These are phyloP conservation scores for Echinometra lucunter DNA, from an alignment of 53 echinoderm and acorn worm species.

Conservation along the genomic window DNA sequence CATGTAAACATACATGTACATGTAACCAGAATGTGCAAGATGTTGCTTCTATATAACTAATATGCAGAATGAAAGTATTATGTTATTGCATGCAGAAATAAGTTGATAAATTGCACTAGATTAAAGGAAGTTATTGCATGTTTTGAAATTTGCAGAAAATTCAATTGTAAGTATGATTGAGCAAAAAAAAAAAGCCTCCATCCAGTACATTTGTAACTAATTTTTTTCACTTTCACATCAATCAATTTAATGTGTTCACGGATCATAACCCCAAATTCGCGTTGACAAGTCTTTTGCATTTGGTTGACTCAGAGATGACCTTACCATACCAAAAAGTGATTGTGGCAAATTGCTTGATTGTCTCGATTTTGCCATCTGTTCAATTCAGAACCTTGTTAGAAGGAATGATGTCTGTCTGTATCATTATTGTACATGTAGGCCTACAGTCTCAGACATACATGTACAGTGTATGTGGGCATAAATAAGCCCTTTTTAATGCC, in stretches of 20 bases:
- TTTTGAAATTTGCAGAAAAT: background rate
- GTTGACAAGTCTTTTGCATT: background rate
- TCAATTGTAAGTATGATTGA: background rate
- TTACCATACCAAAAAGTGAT: constrained; percentile 48
- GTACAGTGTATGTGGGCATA: too few species aligned
- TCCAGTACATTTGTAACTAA: too few species aligned
- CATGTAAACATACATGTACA: background rate
- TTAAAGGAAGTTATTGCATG: too few species aligned
- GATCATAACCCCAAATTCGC: background rate
- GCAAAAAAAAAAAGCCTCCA: background rate
- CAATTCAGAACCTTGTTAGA: background rate
- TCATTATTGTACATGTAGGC: background rate
- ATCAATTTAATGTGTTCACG: background rate
- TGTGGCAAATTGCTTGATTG: constrained; percentile 43
- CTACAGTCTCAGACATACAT: too few species aligned
- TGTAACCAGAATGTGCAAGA: background rate
- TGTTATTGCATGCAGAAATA: background rate
- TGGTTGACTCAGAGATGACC: constrained; percentile 13
- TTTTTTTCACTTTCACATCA: background rate
- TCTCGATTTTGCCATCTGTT: constrained; percentile 45
- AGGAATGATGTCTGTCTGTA: background rate
- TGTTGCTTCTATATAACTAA: background rate
- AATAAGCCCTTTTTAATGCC: too few species aligned
- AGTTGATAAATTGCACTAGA: background rate
- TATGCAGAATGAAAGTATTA: background rate